Percentiles rank a stretch among this genome's conserved stretches.
Conservation (phyloP, 53 echinoderm and acorn worm species). For the Paelopatides confundens region DNA sequence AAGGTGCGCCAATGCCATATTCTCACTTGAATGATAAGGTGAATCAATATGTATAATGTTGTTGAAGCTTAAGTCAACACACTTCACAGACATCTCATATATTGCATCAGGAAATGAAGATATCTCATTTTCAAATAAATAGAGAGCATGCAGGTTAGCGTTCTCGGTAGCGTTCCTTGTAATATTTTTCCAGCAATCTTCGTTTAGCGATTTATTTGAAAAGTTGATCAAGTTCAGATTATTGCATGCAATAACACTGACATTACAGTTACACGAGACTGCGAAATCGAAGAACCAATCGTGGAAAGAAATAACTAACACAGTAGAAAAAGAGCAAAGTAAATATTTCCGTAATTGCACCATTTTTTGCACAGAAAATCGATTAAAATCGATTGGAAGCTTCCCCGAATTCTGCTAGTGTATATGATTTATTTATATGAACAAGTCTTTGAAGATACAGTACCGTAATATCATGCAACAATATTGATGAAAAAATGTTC, state of each 20-base stretch:
- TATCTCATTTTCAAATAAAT: neutral
- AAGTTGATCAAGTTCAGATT: neutral
- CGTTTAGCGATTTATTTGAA: neutral
- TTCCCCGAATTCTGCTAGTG: too few relatives aligned
- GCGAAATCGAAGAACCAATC: neutral
- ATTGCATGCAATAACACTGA: neutral
- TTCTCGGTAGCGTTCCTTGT: too few relatives aligned
- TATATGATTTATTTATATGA: too few relatives aligned
- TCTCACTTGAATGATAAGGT: neutral
- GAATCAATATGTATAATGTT: neutral
- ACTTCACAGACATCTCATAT: neutral
- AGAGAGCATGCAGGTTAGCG: neutral
- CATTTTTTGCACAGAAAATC: too few relatives aligned
- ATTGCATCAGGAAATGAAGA: neutral
- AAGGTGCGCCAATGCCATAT: neutral
- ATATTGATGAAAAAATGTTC: too few relatives aligned
- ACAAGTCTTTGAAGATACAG: too few relatives aligned
- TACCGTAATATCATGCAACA: too few relatives aligned
- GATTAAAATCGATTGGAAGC: too few relatives aligned
- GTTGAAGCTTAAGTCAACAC: neutral
- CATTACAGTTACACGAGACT: neutral
- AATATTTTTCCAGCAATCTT: neutral
- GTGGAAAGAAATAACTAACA: neutral
- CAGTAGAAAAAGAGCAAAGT: too few relatives aligned
- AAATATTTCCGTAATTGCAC: too few relatives aligned